Conservation (phyloP, 2,888 invertebrate species). For the Palloptera scutellata region DNA sequence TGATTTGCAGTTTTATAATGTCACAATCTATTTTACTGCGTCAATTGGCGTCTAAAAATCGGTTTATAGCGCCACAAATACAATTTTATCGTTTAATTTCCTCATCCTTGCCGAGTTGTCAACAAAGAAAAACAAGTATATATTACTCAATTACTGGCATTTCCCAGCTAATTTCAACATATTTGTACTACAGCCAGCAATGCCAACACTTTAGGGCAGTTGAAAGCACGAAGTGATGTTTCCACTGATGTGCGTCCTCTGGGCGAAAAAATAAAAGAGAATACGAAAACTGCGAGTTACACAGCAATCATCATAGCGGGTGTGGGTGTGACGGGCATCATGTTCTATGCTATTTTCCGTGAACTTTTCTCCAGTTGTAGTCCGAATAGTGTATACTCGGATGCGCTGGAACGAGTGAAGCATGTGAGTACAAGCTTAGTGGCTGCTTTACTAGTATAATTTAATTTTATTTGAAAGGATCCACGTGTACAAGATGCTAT, state of each 20-base stretch:
- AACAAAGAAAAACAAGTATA: not conserved
- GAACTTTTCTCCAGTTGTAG: constrained; percentile 90
- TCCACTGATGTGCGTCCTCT: constrained; percentile 71
- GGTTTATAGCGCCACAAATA: constrained; percentile 31
- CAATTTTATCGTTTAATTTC: constrained; percentile 39
- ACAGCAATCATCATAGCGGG: constrained; percentile 83
- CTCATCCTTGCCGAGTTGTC: constrained; percentile 14
- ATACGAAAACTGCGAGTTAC: constrained; percentile 88
- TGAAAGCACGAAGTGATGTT: constrained; percentile 45
- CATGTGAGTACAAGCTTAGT: constrained; percentile 62
- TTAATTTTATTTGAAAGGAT: constrained; percentile 65
- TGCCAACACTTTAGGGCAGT: constrained; percentile 20
- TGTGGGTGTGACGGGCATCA: constrained; percentile 79
- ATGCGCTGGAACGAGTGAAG: constrained; percentile 78
- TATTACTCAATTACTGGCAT: not conserved
- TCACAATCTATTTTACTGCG: constrained; percentile 49
- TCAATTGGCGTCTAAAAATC: constrained; percentile 40
- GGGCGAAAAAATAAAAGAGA: constrained; percentile 85
- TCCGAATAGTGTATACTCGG: constrained; percentile 83
- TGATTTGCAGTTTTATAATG: constrained; percentile 36
- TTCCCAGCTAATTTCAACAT: constrained; percentile 7
- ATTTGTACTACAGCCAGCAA: constrained; percentile 25
- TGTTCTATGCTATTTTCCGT: constrained; percentile 84
- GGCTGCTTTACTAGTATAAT: not conserved
- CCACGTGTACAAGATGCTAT: constrained; percentile 80